A percentile compares a stretch with the other conserved stretches of the same genome.
Conservation (phyloP, 2,888 invertebrate genomes). For the Drosophila imparisetae region DNA sequence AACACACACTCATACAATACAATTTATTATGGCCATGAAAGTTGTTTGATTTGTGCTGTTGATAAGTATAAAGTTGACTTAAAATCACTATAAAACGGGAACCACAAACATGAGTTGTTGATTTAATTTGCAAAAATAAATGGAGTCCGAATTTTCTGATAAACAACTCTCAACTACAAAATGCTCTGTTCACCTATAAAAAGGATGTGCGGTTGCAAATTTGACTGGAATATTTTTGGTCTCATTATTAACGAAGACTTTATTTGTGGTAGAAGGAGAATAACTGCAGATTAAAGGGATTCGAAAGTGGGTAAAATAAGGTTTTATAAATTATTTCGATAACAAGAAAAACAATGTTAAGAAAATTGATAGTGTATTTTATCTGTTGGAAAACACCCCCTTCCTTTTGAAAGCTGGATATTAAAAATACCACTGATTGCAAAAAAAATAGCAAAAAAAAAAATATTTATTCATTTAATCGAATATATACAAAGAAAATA, state of each 20-base stretch:
- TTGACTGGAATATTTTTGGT: background rate
- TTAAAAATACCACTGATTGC: background rate
- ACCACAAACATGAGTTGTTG: constrained; percentile 4
- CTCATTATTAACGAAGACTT: background rate
- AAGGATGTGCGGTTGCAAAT: background rate
- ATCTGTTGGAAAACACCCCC: background rate
- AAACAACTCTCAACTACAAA: background rate
- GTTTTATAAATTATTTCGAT: background rate
- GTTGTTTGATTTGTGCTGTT: constrained; percentile 27
- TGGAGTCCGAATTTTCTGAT: background rate
- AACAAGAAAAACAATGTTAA: background rate
- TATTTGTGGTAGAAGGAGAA: background rate
- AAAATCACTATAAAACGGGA: constrained; percentile 18
- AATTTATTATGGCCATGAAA: constrained; percentile 10
- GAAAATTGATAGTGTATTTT: background rate
- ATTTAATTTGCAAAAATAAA: constrained; percentile 16
- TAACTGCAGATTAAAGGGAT: background rate
- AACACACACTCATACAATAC: background rate
- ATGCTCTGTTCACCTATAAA: background rate
- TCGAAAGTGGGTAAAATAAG: background rate
- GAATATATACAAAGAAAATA: background rate
- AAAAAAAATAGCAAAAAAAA: background rate
- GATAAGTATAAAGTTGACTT: constrained; percentile 16
- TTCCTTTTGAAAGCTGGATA: background rate
- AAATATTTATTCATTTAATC: background rate